Conservation (phyloP, 2,888 invertebrate genomes). For the Melinaea marsaeus region DNA sequence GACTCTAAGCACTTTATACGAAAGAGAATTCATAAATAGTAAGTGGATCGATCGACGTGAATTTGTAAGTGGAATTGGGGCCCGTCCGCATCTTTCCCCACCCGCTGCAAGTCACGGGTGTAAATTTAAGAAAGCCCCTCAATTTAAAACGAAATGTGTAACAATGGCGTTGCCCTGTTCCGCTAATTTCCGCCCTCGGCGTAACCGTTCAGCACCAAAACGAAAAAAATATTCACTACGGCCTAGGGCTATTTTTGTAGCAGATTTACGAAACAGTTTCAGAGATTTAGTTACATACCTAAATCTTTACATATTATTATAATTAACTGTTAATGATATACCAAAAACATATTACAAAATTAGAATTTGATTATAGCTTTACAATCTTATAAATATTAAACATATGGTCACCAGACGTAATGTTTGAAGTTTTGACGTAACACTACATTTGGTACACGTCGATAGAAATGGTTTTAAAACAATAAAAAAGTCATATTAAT, state of each 20-base stretch:
- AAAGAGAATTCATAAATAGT: conserved; percentile 35
- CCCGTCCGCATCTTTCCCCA: conserved; percentile 47
- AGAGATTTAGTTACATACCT: neutral
- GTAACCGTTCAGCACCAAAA: conserved; percentile 63
- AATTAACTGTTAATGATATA: conserved; percentile 1
- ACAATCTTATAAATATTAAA: conserved; percentile 23
- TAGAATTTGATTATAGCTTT: conserved; percentile 19
- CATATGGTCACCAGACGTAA: conserved; percentile 28
- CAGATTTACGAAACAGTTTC: neutral
- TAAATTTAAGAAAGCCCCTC: conserved; percentile 76
- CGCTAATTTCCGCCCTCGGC: conserved; percentile 73
- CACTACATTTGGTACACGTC: conserved; percentile 18
- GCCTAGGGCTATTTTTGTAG: conserved; percentile 35
- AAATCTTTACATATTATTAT: neutral
- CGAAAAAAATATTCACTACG: conserved; percentile 61
- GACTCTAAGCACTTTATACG: conserved; percentile 21
- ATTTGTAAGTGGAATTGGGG: conserved; percentile 28
- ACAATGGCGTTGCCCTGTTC: conserved; percentile 69
- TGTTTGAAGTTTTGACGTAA: conserved; percentile 22
- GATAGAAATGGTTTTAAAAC: conserved; percentile 24
- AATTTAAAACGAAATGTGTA: conserved; percentile 75
- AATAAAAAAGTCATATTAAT: conserved; percentile 27
- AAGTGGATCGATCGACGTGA: conserved; percentile 50
- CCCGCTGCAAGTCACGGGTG: conserved; percentile 72
- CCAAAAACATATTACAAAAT: neutral